Evolutionary conservation across 37 sponge, comb jelly and placozoan genomes (phyloP), one percentile per base, ranked within the genome.

Genomic region (Theonella swinhoei): DNA sequence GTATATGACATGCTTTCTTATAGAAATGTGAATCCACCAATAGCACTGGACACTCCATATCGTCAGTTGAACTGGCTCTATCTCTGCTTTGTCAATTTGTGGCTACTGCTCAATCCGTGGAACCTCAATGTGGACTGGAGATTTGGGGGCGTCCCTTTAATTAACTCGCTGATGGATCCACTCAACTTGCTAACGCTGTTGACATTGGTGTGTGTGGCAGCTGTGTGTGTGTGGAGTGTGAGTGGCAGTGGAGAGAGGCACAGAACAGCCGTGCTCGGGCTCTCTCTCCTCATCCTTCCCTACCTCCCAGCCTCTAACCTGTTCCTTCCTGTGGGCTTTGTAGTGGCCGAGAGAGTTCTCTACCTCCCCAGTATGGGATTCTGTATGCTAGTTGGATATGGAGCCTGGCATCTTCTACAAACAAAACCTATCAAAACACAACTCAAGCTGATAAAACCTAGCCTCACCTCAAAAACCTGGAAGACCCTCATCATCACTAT

Each of bases 231-330:
- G n/a, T 43, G n/a, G 34, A 54, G 30, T 43, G 42, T 70, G 11
- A 24, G 24, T 9, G 77, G 76, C 31, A 11, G 64, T 26, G 75
- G 42, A 9, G 26, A 71, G 31, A 77, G 63, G 37, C 36, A 28
- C 38, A 83, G 42, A 33, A 24, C 39, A 17, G 81, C 84, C 28
- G 32, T 90, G 35, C 28, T 86, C 71, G 94, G 76, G 19, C 70
- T 97, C 34, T 75, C 85, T 60, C 62, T 97, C 5, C 58, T 90
- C 39, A 68, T 93, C 22, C 88, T 97, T 47, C 98, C 98, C 23
- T 97, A 82, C 77, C 20, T 97, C 31, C 98, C 98, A 32, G 98
- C 98, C 38, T 95, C 94, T 34, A 97, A 97, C 71, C 87, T 97
- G 17, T 95, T 97, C 85, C 93, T 97, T 32, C 89, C 89, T 11